Evolutionary conservation across 2,888 invertebrate genomes (phyloP).

Genomic region (Carabus problematicus): DNA sequence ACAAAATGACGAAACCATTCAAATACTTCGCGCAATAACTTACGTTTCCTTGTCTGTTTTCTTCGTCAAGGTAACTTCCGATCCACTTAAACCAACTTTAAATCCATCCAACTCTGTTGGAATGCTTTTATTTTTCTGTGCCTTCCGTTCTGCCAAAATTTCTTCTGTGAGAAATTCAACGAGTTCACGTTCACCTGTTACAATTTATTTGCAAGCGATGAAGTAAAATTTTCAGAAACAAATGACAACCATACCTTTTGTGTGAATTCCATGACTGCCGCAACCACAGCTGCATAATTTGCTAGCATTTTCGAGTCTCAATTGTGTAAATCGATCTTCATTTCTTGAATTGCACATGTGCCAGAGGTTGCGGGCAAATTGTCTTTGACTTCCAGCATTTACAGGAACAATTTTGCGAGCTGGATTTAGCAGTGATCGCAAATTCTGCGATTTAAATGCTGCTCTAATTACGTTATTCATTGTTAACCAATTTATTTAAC

Average conservation of each 20-base stretch:
- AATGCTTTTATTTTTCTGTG: slow-evolving; percentile 76
- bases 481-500: slow-evolving; percentile 52
- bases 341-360: slow-evolving; percentile 67
- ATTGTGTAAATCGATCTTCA: slow-evolving; percentile 49
- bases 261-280: slow-evolving; percentile 68
- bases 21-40: slow-evolving; percentile 52
- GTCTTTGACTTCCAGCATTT: slow-evolving; percentile 58
- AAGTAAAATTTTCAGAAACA: slow-evolving; percentile 3
- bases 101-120: slow-evolving; percentile 85
- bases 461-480: slow-evolving; percentile 76
- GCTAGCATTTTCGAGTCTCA: slow-evolving; percentile 64
- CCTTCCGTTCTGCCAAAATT: slow-evolving; percentile 88
- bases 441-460: slow-evolving; percentile 61
- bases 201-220: slow-evolving; percentile 17
- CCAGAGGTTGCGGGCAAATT: slow-evolving; percentile 75
- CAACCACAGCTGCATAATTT: slow-evolving; percentile 75
- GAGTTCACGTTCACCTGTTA: slow-evolving; percentile 81
- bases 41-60: slow-evolving; percentile 74
- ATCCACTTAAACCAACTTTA: slow-evolving; percentile 76
- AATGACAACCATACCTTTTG: slow-evolving; percentile 67
- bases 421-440: slow-evolving; percentile 52
- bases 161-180: slow-evolving; percentile 93
- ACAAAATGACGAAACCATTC: background rate
- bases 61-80: slow-evolving; percentile 86
- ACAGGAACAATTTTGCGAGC: slow-evolving; percentile 51